Conservation (phyloP, 2,888 invertebrate species). For the Petrolisthes manimaculis region DNA sequence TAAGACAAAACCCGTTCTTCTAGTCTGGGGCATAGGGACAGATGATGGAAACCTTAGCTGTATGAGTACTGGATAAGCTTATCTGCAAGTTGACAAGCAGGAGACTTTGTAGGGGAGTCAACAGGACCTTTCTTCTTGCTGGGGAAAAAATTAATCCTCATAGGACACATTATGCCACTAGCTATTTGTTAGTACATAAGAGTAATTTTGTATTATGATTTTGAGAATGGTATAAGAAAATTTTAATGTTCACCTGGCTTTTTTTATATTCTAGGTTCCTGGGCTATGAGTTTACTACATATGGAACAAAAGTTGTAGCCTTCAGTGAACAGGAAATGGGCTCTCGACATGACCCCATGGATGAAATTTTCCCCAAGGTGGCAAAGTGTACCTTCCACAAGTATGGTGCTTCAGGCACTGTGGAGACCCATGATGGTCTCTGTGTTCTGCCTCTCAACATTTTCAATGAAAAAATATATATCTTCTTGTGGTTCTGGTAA, state of each 20-base stretch:
- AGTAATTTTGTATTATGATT: neutral
- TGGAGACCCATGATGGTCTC: slow-evolving; percentile 88
- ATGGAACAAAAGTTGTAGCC: slow-evolving; percentile 79
- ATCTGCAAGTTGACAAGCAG: too few relatives aligned
- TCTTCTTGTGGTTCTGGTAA: slow-evolving; percentile 70
- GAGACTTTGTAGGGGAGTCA: too few relatives aligned
- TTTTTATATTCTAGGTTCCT: slow-evolving; percentile 74
- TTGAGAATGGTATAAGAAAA: neutral
- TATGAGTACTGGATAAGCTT: too few relatives aligned
- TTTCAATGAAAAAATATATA: slow-evolving; percentile 87
- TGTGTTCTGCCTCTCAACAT: slow-evolving; percentile 93
- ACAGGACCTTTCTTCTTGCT: too few relatives aligned
- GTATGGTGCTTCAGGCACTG: slow-evolving; percentile 86
- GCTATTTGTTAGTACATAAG: neutral
- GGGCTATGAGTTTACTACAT: slow-evolving; percentile 78
- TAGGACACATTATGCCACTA: neutral
- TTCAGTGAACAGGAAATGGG: slow-evolving; percentile 79
- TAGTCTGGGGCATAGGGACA: too few relatives aligned
- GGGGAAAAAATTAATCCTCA: neutral
- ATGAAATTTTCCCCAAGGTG: slow-evolving; percentile 66
- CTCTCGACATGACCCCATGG: slow-evolving; percentile 78
- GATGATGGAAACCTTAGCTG: too few relatives aligned
- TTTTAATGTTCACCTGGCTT: too few relatives aligned
- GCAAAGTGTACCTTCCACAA: slow-evolving; percentile 74
- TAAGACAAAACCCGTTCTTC: too few relatives aligned